Percentiles rank a stretch among this genome's conserved stretches.
Conservation (phyloP, 1,140 invertebrate species). For the Formica exsecta region DNA sequence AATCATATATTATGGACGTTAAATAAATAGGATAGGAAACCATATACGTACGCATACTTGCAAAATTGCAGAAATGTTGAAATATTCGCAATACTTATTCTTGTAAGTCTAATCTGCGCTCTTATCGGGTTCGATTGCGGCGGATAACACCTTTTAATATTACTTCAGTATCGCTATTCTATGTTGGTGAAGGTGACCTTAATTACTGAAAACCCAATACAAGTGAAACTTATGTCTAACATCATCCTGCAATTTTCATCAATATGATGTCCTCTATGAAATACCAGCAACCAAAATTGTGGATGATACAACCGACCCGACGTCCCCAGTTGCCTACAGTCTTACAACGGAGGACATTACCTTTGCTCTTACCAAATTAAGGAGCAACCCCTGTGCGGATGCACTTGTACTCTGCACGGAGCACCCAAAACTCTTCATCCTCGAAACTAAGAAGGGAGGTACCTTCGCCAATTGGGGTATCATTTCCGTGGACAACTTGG, state of each 20-base stretch:
- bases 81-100: too few species aligned
- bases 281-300: constrained; percentile 17
- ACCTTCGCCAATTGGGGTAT: background rate
- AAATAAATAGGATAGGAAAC: too few species aligned
- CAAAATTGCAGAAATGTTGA: too few species aligned
- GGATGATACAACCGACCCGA: background rate
- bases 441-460: constrained; percentile 41
- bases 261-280: constrained; percentile 51
- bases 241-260: background rate
- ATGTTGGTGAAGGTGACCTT: too few species aligned
- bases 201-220: too few species aligned
- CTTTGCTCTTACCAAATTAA: constrained; percentile 35
- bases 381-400: constrained; percentile 44
- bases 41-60: too few species aligned
- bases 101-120: too few species aligned
- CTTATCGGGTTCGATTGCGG: too few species aligned
- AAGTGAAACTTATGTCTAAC: too few species aligned
- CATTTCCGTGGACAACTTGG: background rate
- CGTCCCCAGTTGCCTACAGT: constrained; percentile 9
- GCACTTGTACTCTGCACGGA: constrained; percentile 55
- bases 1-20: too few species aligned
- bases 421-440: constrained; percentile 70
- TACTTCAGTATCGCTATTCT: too few species aligned
- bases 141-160: too few species aligned
- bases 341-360: constrained; percentile 36